Evolutionary conservation across 2,113 vertebrate species (phyloP), one percentile per base, ranked within the genome.

Genomic region (Bubo scandiacus): DNA sequence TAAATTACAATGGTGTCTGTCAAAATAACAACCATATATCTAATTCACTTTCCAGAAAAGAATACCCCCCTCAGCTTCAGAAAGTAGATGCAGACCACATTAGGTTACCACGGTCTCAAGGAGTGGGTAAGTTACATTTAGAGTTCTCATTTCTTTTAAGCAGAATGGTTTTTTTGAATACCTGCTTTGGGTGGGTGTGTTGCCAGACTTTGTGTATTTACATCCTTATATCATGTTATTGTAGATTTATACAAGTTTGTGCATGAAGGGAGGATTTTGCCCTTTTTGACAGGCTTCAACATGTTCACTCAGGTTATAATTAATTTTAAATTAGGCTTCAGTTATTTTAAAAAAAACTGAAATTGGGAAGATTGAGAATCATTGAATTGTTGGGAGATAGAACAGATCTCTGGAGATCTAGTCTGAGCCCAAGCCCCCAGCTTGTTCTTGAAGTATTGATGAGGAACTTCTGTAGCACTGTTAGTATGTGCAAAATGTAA

Each of bases 41-140:
- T 88, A 49, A 97, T 97, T 97, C 67, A 49, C 97, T 96, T 97
- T 97, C n/a, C 98, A 99, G 99, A 97, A 99, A 98, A 83, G 98
- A 99, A 94, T 99, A 99, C 62, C 98, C 98, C 72, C 97, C 98
- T 95, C 98, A 98, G 92, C 98, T 99, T 94, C 98, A 98, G 92
- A 98, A 98, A 97, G 93, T 98, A 97, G 88, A 99, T 98, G 86
- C 94, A 98, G 97, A 99, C 98, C 95, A 98, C 97, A 97, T 98
- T 94, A 98, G 98, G 67, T 98, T 99, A 96, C 98, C 98, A 96
- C 99, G 98, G 49, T 97, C 98, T 82, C 98, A 98, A 81, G 94
- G 95, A 92, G 67, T 97, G 96, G 99, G 99, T 99, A 98, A 97
- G 98, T 94, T 97, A 18, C 51, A 7, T 61, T 86, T 26, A 80